phyloP scores from a whole-genome alignment of 2,888 invertebrate species.

The Pheosia tremula region DNA sequence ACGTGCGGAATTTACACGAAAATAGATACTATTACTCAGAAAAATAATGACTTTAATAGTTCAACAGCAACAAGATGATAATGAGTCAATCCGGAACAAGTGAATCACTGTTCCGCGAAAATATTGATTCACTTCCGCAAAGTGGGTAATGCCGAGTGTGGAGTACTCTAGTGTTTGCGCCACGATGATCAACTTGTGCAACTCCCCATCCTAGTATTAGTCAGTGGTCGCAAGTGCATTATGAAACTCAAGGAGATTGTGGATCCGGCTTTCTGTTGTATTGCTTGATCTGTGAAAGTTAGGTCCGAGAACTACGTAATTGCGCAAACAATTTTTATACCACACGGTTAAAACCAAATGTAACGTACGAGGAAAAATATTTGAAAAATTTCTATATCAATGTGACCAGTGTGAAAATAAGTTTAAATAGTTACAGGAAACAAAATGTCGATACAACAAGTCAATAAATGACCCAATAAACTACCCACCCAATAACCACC shows the following conservation, averaged over 20 bases:
- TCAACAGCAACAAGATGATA: constrained; percentile 29
- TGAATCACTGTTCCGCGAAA: constrained; percentile 75
- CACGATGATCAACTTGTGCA: constrained; percentile 38
- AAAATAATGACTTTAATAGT: constrained; percentile 31
- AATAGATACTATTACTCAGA: constrained; percentile 42
- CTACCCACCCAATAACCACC: too few species aligned
- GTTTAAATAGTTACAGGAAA: too few species aligned
- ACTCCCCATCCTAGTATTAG: constrained; percentile 9
- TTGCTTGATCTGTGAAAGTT: constrained; percentile 5
- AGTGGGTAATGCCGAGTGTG: constrained; percentile 11
- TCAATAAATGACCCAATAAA: too few species aligned
- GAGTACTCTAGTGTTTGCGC: constrained; percentile 35
- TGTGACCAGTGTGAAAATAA: not conserved
- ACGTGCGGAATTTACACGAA: constrained; percentile 30
- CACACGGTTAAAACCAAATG: not conserved
- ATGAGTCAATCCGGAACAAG: constrained; percentile 66
- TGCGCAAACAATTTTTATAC: not conserved
- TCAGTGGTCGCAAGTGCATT: constrained; percentile 3
- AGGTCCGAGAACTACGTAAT: constrained; percentile 1
- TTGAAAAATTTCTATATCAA: not conserved
- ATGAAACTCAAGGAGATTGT: not conserved
- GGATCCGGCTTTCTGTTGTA: constrained; percentile 1
- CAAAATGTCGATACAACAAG: too few species aligned
- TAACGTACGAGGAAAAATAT: constrained; percentile 1
- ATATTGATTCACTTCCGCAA: constrained; percentile 73